Evolutionary conservation across 2,888 invertebrate species (phyloP).

Genomic region (Cosmia trapezina): DNA sequence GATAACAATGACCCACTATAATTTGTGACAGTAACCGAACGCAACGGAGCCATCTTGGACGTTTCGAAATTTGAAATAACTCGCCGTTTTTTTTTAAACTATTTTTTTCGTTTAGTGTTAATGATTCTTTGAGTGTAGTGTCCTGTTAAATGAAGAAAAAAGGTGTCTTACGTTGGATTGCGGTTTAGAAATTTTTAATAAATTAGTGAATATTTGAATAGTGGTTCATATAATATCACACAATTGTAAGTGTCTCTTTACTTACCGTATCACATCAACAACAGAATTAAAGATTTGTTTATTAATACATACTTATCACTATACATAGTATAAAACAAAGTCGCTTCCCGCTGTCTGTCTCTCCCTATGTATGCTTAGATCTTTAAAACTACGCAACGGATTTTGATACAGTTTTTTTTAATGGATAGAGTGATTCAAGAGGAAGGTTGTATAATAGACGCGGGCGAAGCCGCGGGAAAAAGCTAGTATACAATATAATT

Average conservation of each 20-base stretch:
- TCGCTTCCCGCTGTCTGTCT: too few relatives aligned
- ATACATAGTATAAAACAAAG: too few relatives aligned
- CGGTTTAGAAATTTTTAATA: neutral
- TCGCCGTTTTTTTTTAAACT: neutral
- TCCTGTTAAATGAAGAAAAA: neutral
- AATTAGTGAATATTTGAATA: neutral
- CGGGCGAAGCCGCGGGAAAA: too few relatives aligned
- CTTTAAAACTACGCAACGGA: too few relatives aligned
- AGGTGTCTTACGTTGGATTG: neutral
- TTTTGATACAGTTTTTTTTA: too few relatives aligned
- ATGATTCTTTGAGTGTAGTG: neutral
- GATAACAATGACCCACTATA: conserved; percentile 63
- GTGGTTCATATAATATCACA: neutral
- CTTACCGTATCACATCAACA: neutral
- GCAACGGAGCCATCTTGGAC: conserved; percentile 49
- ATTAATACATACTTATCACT: too few relatives aligned
- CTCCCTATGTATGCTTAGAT: too few relatives aligned
- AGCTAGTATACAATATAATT: neutral
- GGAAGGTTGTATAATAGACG: too few relatives aligned
- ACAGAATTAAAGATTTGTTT: neutral
- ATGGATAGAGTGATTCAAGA: too few relatives aligned
- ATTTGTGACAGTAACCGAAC: conserved; percentile 39
- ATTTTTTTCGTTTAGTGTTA: neutral
- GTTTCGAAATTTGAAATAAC: conserved; percentile 36
- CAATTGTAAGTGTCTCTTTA: neutral